A percentile compares a stretch with the other conserved stretches of the same genome.
Conservation (phyloP, 1,140 invertebrate species). For the Zophobas morio region DNA sequence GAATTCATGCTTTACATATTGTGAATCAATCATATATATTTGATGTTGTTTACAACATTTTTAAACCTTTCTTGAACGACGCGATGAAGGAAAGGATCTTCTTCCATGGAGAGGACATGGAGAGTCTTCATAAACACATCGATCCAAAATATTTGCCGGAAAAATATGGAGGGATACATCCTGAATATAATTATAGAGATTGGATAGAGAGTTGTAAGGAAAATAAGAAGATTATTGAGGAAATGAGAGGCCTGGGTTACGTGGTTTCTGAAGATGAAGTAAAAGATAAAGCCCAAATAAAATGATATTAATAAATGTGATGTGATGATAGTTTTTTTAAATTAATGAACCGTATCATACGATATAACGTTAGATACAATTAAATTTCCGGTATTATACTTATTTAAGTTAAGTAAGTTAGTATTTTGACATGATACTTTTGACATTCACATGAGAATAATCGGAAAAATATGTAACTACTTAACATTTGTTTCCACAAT, state of each 20-base stretch:
- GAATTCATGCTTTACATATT: conserved; percentile 82
- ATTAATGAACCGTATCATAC: no score
- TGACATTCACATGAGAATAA: no score
- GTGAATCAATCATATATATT: conserved; percentile 86
- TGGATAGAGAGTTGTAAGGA: conserved; percentile 79
- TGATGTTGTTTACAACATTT: conserved; percentile 82
- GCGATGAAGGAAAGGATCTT: conserved; percentile 80
- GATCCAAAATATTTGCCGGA: conserved; percentile 79
- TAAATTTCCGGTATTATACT: no score
- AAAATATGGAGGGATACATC: conserved; percentile 76
- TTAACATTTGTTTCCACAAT: no score
- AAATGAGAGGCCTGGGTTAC: conserved; percentile 77
- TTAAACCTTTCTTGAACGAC: conserved; percentile 81
- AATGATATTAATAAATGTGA: conserved; percentile 1
- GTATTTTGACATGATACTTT: no score
- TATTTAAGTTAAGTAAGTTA: no score
- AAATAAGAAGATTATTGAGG: conserved; percentile 74
- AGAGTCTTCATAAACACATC: conserved; percentile 84
- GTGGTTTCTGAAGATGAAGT: conserved; percentile 48
- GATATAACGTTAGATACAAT: no score
- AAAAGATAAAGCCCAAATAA: neutral
- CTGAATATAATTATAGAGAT: conserved; percentile 79
- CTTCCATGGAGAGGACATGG: conserved; percentile 82
- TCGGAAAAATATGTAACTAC: no score
- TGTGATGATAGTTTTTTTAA: neutral